Conservation (phyloP, 2,797 vertebrate genomes). For the Micrastur ruficollis region DNA sequence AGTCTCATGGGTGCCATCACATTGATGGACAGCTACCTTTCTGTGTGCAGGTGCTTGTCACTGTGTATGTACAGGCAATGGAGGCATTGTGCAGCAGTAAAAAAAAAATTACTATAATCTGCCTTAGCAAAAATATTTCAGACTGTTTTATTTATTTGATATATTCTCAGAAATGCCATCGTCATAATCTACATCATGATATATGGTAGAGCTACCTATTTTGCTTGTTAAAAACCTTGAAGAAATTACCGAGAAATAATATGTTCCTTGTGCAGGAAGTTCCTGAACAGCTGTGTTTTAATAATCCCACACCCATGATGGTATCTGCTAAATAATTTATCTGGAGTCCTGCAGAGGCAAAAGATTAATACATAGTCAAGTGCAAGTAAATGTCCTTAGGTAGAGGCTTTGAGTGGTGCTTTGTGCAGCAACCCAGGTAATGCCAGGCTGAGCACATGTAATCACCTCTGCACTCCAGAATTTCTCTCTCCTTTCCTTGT, state of each 20-base stretch:
- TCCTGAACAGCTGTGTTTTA: not conserved
- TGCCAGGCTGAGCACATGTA: not conserved
- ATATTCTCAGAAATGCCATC: not conserved
- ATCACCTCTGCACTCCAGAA: not conserved
- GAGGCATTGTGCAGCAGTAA: not conserved
- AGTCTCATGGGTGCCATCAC: not conserved
- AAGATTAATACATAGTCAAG: not conserved
- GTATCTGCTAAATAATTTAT: not conserved
- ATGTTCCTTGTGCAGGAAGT: not conserved
- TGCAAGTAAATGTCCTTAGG: not conserved
- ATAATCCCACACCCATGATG: not conserved
- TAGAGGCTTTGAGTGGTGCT: not conserved
- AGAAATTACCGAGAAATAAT: not conserved
- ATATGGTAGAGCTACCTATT: not conserved
- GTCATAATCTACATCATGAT: not conserved
- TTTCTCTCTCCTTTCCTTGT: not conserved
- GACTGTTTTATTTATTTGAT: not conserved
- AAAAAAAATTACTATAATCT: not conserved
- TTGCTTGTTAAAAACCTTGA: not conserved
- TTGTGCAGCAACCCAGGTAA: not conserved
- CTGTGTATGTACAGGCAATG: not conserved
- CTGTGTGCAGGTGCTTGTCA: not conserved
- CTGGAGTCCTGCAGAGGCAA: not conserved
- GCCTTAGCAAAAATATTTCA: not conserved
- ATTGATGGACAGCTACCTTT: not conserved